Percentiles rank a stretch among this genome's conserved stretches.
Evolutionary conservation across 2,888 invertebrate species (phyloP).

Genomic region (Octodonta nipae): DNA sequence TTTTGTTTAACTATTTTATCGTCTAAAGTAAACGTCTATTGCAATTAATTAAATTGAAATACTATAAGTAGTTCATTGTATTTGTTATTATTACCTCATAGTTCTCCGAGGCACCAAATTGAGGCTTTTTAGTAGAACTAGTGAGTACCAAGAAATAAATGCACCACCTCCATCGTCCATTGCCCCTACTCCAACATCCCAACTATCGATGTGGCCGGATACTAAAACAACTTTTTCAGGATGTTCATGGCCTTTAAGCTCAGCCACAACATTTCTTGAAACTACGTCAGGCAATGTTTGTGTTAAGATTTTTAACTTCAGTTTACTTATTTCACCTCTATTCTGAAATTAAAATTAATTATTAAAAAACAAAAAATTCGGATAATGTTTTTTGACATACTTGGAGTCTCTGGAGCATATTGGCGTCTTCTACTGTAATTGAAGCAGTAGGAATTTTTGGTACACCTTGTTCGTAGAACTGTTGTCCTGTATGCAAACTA

Average conservation of each 20-base stretch:
- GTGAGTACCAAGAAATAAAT: conserved; percentile 63
- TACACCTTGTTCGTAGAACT: conserved; percentile 45
- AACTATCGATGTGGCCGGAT: conserved; percentile 74
- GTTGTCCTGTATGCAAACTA: conserved; percentile 65
- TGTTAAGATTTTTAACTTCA: conserved; percentile 54
- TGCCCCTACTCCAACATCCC: conserved; percentile 78
- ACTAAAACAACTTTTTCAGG: conserved; percentile 53
- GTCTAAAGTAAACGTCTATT: too few relatives aligned
- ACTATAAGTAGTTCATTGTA: too few relatives aligned
- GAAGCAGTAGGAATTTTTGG: conserved; percentile 58
- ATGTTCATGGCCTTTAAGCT: conserved; percentile 43
- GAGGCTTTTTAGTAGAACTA: conserved; percentile 51
- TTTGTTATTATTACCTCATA: conserved; percentile 37
- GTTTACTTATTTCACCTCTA: conserved; percentile 31
- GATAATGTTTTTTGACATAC: conserved; percentile 9
- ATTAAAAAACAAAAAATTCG: too few relatives aligned
- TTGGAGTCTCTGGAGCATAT: conserved; percentile 47
- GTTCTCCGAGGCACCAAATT: conserved; percentile 57
- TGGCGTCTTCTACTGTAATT: conserved; percentile 67
- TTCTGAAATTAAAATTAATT: too few relatives aligned
- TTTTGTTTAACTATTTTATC: too few relatives aligned
- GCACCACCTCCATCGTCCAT: conserved; percentile 79
- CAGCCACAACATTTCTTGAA: conserved; percentile 62
- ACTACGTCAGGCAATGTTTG: conserved; percentile 39
- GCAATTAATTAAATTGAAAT: too few relatives aligned